These are phyloP conservation scores for Sterrhoptilus dennistouni DNA, from an alignment of 2,113 vertebrate genomes.

Conservation along the genomic window DNA sequence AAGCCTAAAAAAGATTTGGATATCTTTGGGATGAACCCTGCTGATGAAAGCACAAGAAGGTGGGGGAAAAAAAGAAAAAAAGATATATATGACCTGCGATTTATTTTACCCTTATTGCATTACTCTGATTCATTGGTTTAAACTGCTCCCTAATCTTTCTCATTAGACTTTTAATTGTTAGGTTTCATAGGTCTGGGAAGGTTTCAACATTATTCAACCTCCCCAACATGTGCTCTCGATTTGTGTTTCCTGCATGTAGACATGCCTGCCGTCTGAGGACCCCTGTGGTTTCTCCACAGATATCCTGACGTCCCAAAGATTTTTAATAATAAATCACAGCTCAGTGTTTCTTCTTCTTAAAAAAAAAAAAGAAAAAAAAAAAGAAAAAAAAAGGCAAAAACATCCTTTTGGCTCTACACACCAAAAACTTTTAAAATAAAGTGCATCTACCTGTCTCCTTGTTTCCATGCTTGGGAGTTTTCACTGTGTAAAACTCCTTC, in stretches of 20 bases:
- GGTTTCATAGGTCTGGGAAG: neutral
- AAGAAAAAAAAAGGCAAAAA: neutral
- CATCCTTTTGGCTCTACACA: neutral
- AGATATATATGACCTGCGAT: rapidly evolving
- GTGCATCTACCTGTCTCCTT: neutral
- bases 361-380: neutral
- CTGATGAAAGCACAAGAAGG: constrained; percentile 95
- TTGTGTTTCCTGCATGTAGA: neutral
- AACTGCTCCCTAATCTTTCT: neutral
- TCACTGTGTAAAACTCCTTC: neutral
- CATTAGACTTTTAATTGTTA: neutral
- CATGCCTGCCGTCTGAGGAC: neutral
- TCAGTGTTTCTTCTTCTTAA: neutral
- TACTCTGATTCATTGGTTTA: neutral
- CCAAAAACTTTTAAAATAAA: neutral
- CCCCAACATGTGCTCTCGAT: neutral
- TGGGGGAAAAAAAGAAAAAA: neutral
- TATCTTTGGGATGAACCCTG: constrained; percentile 94
- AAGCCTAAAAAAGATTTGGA: constrained; percentile 95
- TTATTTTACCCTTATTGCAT: neutral
- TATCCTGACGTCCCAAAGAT: neutral
- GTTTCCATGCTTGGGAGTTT: neutral
- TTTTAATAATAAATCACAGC: neutral
- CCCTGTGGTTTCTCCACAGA: neutral
- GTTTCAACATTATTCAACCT: neutral